Conservation (phyloP, 2,797 vertebrate genomes). For the Garrulus glandarius region DNA sequence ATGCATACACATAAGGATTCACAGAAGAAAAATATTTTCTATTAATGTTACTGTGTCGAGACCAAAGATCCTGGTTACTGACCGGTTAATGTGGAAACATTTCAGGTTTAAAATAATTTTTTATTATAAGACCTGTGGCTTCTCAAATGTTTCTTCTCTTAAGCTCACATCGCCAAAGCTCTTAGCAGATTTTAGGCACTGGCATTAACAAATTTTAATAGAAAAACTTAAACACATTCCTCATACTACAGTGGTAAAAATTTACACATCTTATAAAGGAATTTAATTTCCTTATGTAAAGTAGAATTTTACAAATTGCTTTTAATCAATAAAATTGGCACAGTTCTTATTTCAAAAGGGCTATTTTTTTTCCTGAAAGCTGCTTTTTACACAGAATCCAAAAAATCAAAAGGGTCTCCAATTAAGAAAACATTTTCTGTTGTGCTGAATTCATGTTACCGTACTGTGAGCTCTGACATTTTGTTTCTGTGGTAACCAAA, state of each 20-base stretch:
- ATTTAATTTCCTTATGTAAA: slow-evolving; percentile 52
- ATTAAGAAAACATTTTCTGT: slow-evolving; percentile 95
- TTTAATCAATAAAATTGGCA: slow-evolving; percentile 72
- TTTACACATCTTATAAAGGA: slow-evolving; percentile 23
- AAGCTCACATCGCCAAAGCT: not conserved
- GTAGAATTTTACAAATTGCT: slow-evolving; percentile 44
- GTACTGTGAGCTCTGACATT: slow-evolving; percentile 91
- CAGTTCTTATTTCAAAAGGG: slow-evolving; percentile 65
- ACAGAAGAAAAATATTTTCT: not conserved
- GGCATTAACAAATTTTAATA: slow-evolving; percentile 40
- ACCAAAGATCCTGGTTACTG: not conserved
- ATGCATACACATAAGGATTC: not conserved
- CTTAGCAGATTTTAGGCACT: slow-evolving; percentile 28
- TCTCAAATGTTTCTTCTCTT: not conserved
- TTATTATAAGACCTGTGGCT: not conserved
- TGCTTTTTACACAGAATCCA: slow-evolving; percentile 80
- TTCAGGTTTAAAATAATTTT: not conserved
- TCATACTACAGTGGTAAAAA: slow-evolving; percentile 35
- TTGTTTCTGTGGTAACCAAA: slow-evolving; percentile 97
- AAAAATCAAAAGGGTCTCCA: slow-evolving; percentile 90
- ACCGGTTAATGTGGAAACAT: not conserved
- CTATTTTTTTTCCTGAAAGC: not conserved
- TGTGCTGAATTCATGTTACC: slow-evolving; percentile 91
- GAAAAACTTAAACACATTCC: not conserved
- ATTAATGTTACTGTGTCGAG: not conserved